Base-by-base conservation (phyloP, 2,888 invertebrate genomes). In the Neocrepidodera transversa region DNA sequence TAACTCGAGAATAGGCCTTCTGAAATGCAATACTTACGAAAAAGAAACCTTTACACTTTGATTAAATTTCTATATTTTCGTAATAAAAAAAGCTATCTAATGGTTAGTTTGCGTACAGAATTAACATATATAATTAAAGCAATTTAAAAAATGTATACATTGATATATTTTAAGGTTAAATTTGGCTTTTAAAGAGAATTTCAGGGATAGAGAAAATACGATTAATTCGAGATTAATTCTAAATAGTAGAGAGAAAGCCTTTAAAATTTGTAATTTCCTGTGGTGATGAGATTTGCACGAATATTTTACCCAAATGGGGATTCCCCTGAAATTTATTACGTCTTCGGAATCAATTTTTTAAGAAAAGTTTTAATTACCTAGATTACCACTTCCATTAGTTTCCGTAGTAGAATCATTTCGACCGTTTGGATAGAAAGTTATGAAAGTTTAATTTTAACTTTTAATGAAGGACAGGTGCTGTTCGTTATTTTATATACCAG, bases 181-280 rank as follows among this genome's bases (percentile, higher is more conserved):
- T 50, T 43, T 42, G 40, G 23, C 17, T 43, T 23, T 43, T 42
- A 3, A 56, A 62, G 30, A 40, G 36, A 58, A 51, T 56, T 30
- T 13, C 26, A 18, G 35, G 36, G 11, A 20, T 13, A 26, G 5
- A 42, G 55, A 47, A 56, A 59, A 57, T 51, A 48, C 23, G 49
- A 56, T 59, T 52, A 52, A 55, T 56, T 43, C 42, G 36, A 52
- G 58, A 55, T 56, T 62, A 56, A 58, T 62, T 51, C 51, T 30
- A 51, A 49, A 23, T 35, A 51, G 38, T 54, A 18, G n/a, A 60
- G 60, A 53, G 42, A 59, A 51, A 56, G 51, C 59, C 58, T 56
- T 59, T 54, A 57, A 62, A 58, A 62, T 62, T 58, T 13, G 61
- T 50, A 61, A 61, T 61, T 61, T 61, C 61, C 61, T 53, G 40